Base-by-base conservation (phyloP, 2,888 invertebrate genomes). In the Caenorhabditis wallacei region DNA sequence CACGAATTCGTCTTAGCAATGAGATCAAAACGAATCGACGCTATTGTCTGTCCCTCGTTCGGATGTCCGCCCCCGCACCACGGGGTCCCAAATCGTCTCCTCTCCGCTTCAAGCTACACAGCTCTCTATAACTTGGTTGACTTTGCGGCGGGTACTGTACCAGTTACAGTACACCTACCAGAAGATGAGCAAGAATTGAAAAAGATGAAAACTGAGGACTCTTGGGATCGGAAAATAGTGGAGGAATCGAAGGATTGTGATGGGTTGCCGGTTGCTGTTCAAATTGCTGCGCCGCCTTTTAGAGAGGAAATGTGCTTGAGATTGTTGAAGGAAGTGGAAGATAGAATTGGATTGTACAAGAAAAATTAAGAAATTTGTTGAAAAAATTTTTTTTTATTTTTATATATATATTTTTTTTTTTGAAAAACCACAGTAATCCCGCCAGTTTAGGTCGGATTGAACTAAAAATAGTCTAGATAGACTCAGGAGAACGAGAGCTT, bases 151-250 rank as follows among this genome's bases (percentile, higher is more conserved):
- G 82, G 79, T 22, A 88, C 90, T 5, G 91, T 92, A 30, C 92
- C 91, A 2, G 88, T 92, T n/a, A 92, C 92, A 8, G 80, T 84
- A 20, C 92, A 88, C 1, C 82, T 56, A 51, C 26, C 54, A 13
- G 86, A 88, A 10, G 89, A 88, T 46, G 86, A 87, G 30, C 35
- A 46, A 0, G 74, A 81, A 2, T 57, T 85, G 20, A 59, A 64
- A 30, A 66, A 85, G 4, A 87, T 87, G 68, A 81, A 82, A 7
- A 68, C 66, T 1, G 80, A 48, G 13, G 89, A 89, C 66, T 66
- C 80, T 5, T 89, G 87, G 84, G 87, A 88, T 51, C 63, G 70
- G 16, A 66, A 81, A 57, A 87, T 85, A 16, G 84, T 85, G 59
- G 46, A 80, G 18, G 82, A 80, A 26, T 83, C 80, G 11, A 74